Percentiles rank a stretch among this genome's conserved stretches.
Evolutionary conservation across 2,113 vertebrate species (phyloP).

Genomic region (Dinomys branickii): DNA sequence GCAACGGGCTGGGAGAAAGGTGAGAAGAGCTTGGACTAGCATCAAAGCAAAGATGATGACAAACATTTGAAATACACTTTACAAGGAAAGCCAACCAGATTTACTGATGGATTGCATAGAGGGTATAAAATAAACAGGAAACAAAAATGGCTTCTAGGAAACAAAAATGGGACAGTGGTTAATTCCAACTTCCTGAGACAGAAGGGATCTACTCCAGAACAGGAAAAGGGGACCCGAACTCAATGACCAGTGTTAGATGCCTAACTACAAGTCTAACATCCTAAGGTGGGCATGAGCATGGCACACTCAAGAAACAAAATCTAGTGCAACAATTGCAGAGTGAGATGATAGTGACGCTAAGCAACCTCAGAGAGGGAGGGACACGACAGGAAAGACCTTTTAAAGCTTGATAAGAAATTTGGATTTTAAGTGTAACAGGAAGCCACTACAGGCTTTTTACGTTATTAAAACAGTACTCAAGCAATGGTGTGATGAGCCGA

Average conservation of each 20-base stretch:
- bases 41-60: background rate
- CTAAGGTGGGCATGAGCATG: background rate
- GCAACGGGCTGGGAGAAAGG: background rate
- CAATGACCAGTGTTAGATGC: background rate
- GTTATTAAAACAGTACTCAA: constrained; percentile 30
- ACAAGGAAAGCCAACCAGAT: background rate
- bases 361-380: background rate
- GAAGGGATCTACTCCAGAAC: background rate
- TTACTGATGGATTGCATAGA: background rate
- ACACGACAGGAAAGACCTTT: background rate
- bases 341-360: background rate
- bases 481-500: background rate
- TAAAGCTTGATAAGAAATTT: background rate
- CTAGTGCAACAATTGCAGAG: background rate
- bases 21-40: background rate
- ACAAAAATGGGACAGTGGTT: background rate
- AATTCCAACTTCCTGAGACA: background rate
- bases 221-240: background rate
- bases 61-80: background rate
- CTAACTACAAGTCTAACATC: background rate
- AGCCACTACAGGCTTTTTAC: background rate
- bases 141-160: background rate
- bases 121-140: background rate
- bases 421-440: constrained; percentile 34
- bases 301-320: background rate